These are phyloP conservation scores for fruit fly (Drosophila melanogaster) DNA, from an alignment of 1,140 invertebrate genomes.

Conservation along the genomic window DNA sequence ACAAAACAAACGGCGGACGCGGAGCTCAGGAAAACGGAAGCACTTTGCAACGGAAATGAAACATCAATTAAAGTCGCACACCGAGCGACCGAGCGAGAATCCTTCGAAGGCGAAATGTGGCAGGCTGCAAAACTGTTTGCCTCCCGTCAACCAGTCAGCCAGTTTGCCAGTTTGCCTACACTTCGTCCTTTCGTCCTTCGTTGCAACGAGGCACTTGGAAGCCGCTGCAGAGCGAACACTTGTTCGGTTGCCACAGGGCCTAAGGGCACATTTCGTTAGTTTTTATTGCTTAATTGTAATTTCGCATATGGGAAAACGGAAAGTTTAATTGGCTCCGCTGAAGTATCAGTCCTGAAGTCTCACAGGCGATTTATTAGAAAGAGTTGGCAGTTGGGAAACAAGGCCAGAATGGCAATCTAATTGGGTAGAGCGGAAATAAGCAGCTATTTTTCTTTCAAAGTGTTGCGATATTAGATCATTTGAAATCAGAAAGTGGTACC, in stretches of 20 bases:
- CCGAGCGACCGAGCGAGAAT: constrained; percentile 7
- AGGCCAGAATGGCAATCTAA: constrained; percentile 19
- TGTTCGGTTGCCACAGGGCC: constrained; percentile 32
- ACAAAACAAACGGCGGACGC: constrained; percentile 70
- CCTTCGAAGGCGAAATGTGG: constrained; percentile 17
- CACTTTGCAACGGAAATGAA: constrained; percentile 84
- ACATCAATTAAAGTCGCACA: constrained; percentile 83
- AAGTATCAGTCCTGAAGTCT: constrained; percentile 11
- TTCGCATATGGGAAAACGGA: constrained; percentile 39
- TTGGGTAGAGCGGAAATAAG: constrained; percentile 1
- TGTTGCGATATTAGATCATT: background rate
- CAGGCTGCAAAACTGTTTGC: background rate
- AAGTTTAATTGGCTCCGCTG: constrained; percentile 51
- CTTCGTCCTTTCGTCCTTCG: constrained; percentile 8
- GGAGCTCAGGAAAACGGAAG: constrained; percentile 73
- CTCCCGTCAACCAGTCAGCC: constrained; percentile 14
- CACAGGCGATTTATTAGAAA: constrained; percentile 16
- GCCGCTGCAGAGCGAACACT: constrained; percentile 2
- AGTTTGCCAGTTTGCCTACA: constrained; percentile 18
- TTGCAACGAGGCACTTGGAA: constrained; percentile 10
- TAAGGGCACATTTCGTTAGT: constrained; percentile 54
- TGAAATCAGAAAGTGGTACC: too few relatives aligned
- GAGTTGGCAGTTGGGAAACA: background rate
- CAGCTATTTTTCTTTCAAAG: background rate
- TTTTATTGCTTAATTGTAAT: constrained; percentile 67